Base-by-base conservation (phyloP, 2,113 vertebrate genomes). In the Ctenomys sociabilis region DNA sequence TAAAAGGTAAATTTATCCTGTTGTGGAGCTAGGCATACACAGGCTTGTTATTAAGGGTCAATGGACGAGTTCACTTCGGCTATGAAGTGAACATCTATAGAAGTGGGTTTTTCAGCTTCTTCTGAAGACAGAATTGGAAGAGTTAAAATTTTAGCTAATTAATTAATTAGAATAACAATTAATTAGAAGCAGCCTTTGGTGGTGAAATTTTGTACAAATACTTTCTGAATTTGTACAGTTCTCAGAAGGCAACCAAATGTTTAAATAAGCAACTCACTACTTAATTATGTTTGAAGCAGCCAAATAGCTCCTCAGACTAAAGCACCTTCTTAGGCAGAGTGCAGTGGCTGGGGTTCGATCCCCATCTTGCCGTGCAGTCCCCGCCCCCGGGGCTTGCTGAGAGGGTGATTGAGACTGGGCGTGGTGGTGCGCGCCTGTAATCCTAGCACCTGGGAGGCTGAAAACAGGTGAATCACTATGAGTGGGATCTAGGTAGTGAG, bases 161-260 rank as follows among this genome's bases (percentile, higher is more conserved):
- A n/a, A n/a, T n/a, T n/a, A n/a, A n/a, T n/a, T n/a, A n/a, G n/a
- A n/a, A n/a, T n/a, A 43, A 84, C 19, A 75, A 70, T 94, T n/a
- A n/a, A n/a, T n/a, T 91, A n/a, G 12, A 83, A 59, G 52, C 88
- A 72, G n/a, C 49, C 70, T 43, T 70, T 9, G 40, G 66, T 57
- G 22, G 32, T 92, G 70, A 83, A 77, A 61, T 87, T 95, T 84
- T 95, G 26, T 91, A 26, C 86, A 86, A 94, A 81, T 61, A 90
- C 70, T 16, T 54, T 72, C 54, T 5, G 30, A 95, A n/a, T 14
- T 45, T n/a, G n/a, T n/a, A 80, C n/a, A 61, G 80, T 85, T 77
- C 91, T 93, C 57, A 93, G 70, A 89, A 63, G 52, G 63, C 57
- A 63, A 24, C 22, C 54, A 59, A 85, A 91, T 28, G 81, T 57